Evolutionary conservation across 2,797 vertebrate genomes (phyloP).

Genomic region (Lerista edwardsae): DNA sequence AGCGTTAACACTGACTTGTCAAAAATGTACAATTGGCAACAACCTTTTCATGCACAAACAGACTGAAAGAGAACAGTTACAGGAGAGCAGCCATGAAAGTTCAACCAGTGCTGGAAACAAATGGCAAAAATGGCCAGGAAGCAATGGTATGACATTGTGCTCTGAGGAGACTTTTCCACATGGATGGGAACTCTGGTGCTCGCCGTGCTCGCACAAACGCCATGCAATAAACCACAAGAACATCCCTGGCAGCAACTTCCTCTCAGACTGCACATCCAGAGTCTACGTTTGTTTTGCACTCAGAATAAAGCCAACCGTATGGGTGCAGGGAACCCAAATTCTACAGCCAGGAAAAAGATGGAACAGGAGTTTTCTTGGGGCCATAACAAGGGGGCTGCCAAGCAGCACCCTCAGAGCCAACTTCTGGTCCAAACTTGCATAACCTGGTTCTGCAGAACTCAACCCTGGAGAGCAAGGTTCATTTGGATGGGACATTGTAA

Average conservation of each 20-base stretch:
- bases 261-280: no score
- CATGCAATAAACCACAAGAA: background rate
- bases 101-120: background rate
- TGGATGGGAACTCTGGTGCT: background rate
- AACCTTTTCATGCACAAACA: background rate
- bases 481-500: background rate
- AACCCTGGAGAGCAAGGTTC: background rate
- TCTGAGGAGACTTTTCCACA: no score
- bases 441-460: background rate
- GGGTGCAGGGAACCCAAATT: background rate
- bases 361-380: background rate
- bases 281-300: background rate
- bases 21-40: background rate
- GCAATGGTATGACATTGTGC: background rate
- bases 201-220: background rate
- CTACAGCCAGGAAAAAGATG: background rate
- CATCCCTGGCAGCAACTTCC: background rate
- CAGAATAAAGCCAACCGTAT: background rate
- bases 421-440: background rate
- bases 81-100: background rate
- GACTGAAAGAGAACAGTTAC: background rate
- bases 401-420: background rate
- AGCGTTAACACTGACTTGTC: slow-evolving; percentile 4
- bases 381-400: background rate
- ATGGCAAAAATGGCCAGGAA: background rate